Base-by-base conservation (phyloP, 2,113 vertebrate genomes). In the Narcine bancroftii region DNA sequence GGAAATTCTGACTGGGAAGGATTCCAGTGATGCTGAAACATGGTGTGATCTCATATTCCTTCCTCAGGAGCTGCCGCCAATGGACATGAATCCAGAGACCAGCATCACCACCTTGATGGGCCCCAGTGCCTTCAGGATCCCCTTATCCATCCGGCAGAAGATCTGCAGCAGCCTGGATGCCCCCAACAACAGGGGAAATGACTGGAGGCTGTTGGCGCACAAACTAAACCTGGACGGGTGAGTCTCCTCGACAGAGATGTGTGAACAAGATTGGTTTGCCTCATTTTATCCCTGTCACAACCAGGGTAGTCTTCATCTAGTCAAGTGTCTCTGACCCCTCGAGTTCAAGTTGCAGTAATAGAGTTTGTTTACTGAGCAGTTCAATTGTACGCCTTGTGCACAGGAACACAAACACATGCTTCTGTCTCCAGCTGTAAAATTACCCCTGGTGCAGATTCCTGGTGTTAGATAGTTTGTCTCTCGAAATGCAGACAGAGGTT, bases 171-270 rank as follows among this genome's bases (percentile, higher is more conserved):
- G 98, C 94, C 96, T 99, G 94, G 98, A 99, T 0, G 98, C 98
- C 0, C 98, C 98, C 0, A 98, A 99, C 95, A 99, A 97, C 13
- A 95, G 98, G 83, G 98, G 98, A 92, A 99, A 99, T 0, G 98
- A 99, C 97, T 99, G 98, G 98, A 95, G 98, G 94, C 97, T 99
- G 97, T 95, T 99, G 94, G 98, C 98, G 33, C 98, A 98, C 95
- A 99, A 99, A 94, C 97, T 99, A 79, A 98, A 96, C 95, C 95
- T 99, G 94, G 98, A 98, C 97, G 98, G 98, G 98, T 99, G 92
- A 93, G 96, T 45, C 42, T 47, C 5, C 39, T 24, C 17, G 75
- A 47, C 19, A 26, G 77, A 29, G 47, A 81, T 50, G 42, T 9
- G 0, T 47, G 29, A 13, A 2, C 2, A 81, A 11, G 0, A 50